Conservation (phyloP, 2,113 vertebrate genomes). For the Cinclus cinclus region DNA sequence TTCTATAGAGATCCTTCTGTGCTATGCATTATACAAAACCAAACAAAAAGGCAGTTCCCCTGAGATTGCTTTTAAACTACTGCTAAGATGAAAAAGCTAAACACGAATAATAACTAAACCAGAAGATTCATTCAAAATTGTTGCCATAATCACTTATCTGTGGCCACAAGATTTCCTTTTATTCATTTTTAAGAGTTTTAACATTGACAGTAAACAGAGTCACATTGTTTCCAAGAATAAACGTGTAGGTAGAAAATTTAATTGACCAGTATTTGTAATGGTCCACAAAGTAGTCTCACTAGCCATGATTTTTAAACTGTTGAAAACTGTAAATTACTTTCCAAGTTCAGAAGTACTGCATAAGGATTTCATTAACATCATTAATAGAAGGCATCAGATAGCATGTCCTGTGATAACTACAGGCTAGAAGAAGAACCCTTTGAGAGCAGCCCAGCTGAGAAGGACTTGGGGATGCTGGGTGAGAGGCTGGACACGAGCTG, state of each 20-base stretch:
- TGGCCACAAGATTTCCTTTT: not conserved
- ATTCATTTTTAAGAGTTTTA: not conserved
- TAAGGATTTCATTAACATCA: not conserved
- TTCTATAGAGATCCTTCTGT: not conserved
- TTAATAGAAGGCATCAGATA: not conserved
- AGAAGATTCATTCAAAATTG: not conserved
- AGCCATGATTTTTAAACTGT: not conserved
- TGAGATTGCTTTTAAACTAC: not conserved
- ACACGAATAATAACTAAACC: not conserved
- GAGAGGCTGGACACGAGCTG: not conserved
- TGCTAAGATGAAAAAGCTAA: not conserved
- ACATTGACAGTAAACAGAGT: not conserved
- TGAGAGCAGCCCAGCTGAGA: not conserved
- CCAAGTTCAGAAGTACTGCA: not conserved
- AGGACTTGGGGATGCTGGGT: rapidly evolving
- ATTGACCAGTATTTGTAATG: not conserved
- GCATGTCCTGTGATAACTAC: not conserved
- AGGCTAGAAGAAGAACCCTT: not conserved
- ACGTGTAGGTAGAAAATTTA: not conserved
- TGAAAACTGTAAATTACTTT: not conserved
- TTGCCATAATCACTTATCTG: not conserved
- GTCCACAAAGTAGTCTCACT: not conserved
- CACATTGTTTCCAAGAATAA: not conserved
- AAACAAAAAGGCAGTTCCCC: not conserved
- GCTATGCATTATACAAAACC: not conserved